These are phyloP conservation scores for Microctonus brassicae DNA, from an alignment of 2,888 invertebrate species.

Conservation along the genomic window DNA sequence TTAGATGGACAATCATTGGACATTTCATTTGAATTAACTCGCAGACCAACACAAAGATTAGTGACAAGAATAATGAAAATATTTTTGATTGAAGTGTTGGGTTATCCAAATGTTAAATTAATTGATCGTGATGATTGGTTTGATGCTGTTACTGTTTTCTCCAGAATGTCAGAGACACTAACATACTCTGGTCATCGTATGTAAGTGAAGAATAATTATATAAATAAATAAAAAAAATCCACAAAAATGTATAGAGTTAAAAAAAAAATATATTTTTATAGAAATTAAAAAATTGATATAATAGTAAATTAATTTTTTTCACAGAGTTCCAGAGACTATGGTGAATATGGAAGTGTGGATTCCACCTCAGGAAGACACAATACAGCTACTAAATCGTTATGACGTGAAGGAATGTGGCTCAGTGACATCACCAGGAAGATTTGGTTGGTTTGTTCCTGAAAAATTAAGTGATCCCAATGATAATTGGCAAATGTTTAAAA, in stretches of 20 bases:
- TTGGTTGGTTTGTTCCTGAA: slow-evolving; percentile 77
- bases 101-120: slow-evolving; percentile 70
- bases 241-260: too few species aligned
- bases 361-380: slow-evolving; percentile 74
- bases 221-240: too few species aligned
- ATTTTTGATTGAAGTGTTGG: slow-evolving; percentile 71
- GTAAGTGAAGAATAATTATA: slow-evolving; percentile 53
- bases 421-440: slow-evolving; percentile 73
- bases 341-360: slow-evolving; percentile 82
- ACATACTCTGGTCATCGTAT: slow-evolving; percentile 44
- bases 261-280: background rate
- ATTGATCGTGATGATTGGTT: slow-evolving; percentile 69
- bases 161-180: slow-evolving; percentile 59
- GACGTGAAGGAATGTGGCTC: slow-evolving; percentile 72
- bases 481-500: slow-evolving; percentile 74
- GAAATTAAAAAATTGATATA: background rate
- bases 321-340: slow-evolving; percentile 70
- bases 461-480: slow-evolving; percentile 67
- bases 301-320: slow-evolving; percentile 34
- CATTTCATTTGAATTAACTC: slow-evolving; percentile 73
- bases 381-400: slow-evolving; percentile 65
- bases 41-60: slow-evolving; percentile 73
- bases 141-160: slow-evolving; percentile 62
- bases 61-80: slow-evolving; percentile 74
- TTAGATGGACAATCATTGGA: slow-evolving; percentile 66